A percentile compares a stretch with the other conserved stretches of the same genome.
Evolutionary conservation across 2,113 vertebrate genomes (phyloP).

Genomic region (Dipodomys stephensi): DNA sequence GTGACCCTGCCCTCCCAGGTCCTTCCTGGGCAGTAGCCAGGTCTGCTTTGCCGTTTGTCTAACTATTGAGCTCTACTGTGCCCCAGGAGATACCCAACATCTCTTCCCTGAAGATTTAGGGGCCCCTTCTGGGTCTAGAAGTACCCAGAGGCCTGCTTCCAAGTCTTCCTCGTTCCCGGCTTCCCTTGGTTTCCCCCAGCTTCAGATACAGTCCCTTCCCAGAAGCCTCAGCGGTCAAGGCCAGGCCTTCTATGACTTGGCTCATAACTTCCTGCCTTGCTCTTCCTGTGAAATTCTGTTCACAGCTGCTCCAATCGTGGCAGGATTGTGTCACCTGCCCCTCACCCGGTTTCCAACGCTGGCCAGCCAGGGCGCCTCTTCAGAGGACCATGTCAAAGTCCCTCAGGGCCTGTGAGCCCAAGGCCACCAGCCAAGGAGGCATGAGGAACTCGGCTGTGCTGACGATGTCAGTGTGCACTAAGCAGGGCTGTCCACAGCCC

Average conservation of each 20-base stretch:
- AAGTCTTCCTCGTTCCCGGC: not conserved
- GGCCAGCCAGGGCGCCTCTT: not conserved
- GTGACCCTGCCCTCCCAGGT: not conserved
- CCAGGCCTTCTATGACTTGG: not conserved
- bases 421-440: not conserved
- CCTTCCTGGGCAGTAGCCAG: not conserved
- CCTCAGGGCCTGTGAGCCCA: not conserved
- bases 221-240: accelerated
- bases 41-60: not conserved
- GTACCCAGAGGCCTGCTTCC: not conserved
- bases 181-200: not conserved
- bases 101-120: not conserved
- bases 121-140: not conserved
- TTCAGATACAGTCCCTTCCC: not conserved
- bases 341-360: not conserved
- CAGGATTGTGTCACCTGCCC: not conserved
- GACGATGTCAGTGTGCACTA: not conserved
- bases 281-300: not conserved
- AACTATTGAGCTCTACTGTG: not conserved
- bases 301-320: not conserved
- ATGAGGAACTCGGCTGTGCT: not conserved
- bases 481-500: not conserved
- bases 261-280: not conserved
- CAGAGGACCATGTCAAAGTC: not conserved
- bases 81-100: not conserved